phyloP scores from a whole-genome alignment of 2,797 vertebrate species.

The Spea hammondii region DNA sequence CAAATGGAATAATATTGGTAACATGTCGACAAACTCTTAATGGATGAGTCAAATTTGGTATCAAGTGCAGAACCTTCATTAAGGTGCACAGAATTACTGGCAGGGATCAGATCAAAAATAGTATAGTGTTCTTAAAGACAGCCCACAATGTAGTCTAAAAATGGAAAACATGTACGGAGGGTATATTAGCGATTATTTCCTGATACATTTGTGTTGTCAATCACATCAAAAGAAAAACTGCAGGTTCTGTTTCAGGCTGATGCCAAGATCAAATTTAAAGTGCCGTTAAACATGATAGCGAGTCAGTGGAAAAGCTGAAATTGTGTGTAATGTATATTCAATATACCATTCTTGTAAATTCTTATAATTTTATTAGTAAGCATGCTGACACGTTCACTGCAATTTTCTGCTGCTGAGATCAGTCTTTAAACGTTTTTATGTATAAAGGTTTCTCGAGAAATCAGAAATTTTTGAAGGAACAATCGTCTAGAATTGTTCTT shows the following conservation, averaged over 20 bases:
- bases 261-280: not conserved
- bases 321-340: not conserved
- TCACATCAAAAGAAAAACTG: not conserved
- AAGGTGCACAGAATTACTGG: slow-evolving; percentile 34
- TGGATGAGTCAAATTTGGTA: slow-evolving; percentile 47
- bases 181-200: not conserved
- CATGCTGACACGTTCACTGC: not conserved
- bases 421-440: not conserved
- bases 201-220: not conserved
- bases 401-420: no score
- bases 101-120: slow-evolving; percentile 42
- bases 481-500: no score
- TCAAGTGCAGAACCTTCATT: slow-evolving; percentile 26
- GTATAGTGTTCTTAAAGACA: slow-evolving; percentile 17
- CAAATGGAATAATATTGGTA: slow-evolving; percentile 48
- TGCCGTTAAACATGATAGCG: not conserved
- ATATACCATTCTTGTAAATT: not conserved
- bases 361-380: not conserved
- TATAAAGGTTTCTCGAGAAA: not conserved
- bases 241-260: not conserved
- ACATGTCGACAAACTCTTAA: slow-evolving; percentile 44
- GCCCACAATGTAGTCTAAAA: not conserved
- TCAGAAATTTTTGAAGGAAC: not conserved
- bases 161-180: not conserved
- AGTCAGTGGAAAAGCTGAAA: not conserved